phyloP scores from a whole-genome alignment of 1,140 invertebrate genomes.

The Steinernema feltiae region DNA sequence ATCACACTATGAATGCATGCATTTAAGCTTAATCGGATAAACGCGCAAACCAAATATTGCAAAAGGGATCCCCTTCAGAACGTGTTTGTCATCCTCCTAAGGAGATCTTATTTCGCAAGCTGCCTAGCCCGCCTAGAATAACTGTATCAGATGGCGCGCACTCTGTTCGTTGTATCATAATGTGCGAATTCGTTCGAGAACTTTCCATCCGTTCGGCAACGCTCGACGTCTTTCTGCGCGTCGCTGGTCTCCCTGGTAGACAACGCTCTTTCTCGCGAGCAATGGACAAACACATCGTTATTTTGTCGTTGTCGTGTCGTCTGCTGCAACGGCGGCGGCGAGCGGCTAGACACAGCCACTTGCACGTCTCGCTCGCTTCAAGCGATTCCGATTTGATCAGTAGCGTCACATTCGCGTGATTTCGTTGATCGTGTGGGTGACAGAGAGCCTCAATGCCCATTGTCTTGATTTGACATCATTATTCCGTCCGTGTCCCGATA shows the following conservation, averaged over 20 bases:
- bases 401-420: background rate
- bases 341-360: slow-evolving; percentile 2
- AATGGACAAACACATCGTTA: background rate
- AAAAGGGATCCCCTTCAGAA: no score
- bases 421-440: slow-evolving; percentile 6
- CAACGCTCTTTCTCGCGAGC: background rate
- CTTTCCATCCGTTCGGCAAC: background rate
- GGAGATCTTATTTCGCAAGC: no score
- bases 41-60: no score
- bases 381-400: slow-evolving; percentile 1
- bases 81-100: no score
- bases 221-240: background rate
- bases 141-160: background rate
- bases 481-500: no score
- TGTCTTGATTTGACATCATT: no score
- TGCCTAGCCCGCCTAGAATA: no score
- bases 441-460: no score
- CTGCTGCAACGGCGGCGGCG: background rate
- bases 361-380: no score
- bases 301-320: background rate
- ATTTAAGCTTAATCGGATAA: no score
- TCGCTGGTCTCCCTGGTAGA: background rate
- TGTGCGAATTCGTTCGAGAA: background rate
- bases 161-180: background rate
- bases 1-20: no score